These are phyloP conservation scores for Scaeva pyrastri DNA, from an alignment of 2,888 invertebrate species.

Conservation along the genomic window DNA sequence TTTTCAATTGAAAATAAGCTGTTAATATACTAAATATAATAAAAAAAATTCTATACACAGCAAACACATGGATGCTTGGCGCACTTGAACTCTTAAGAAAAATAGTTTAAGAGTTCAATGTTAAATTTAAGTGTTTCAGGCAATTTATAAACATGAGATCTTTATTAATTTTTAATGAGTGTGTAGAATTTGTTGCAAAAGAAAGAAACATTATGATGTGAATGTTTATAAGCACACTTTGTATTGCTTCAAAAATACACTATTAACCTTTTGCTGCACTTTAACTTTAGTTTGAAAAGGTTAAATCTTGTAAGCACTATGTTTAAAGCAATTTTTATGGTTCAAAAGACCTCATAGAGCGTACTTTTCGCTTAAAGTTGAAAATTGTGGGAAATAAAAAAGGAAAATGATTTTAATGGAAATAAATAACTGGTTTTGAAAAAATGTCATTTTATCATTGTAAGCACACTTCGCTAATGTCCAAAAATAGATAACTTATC, in stretches of 20 bases:
- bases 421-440: too few species aligned
- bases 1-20: conserved; percentile 57
- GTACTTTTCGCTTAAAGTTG: too few species aligned
- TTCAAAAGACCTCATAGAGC: too few species aligned
- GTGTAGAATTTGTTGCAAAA: background rate
- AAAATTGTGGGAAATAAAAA: too few species aligned
- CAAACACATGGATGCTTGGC: conserved; percentile 30
- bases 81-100: conserved; percentile 66
- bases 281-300: background rate
- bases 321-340: background rate
- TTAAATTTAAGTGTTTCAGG: conserved; percentile 26
- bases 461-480: too few species aligned
- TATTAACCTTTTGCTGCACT: background rate
- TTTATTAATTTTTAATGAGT: conserved; percentile 8
- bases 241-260: background rate
- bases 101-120: conserved; percentile 62
- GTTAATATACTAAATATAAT: conserved; percentile 41
- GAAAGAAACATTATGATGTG: background rate
- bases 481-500: too few species aligned
- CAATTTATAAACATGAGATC: conserved; percentile 4
- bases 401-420: too few species aligned
- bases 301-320: background rate
- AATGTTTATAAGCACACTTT: conserved; percentile 14
- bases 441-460: too few species aligned
- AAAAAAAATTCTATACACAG: background rate